Percentiles rank a stretch among this genome's conserved stretches.
These are phyloP conservation scores for Adela reaumurella DNA, from an alignment of 2,888 invertebrate species.

Conservation along the genomic window DNA sequence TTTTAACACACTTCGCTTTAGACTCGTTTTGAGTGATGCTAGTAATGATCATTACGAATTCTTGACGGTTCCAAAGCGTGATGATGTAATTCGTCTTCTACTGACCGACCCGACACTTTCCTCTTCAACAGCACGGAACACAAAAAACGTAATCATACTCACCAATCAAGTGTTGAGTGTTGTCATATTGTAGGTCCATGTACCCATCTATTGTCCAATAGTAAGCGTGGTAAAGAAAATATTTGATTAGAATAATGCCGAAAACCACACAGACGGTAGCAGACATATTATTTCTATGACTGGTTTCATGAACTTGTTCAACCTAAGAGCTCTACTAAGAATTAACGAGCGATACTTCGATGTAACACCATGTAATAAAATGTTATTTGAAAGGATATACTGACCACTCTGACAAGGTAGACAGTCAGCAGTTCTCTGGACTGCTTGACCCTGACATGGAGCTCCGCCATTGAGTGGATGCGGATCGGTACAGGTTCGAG, in stretches of 20 bases:
- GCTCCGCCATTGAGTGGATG: constrained; percentile 89
- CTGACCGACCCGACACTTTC: background rate
- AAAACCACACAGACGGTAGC: no score
- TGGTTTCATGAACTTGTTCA: no score
- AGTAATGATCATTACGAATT: background rate
- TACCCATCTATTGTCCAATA: background rate
- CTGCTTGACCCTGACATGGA: constrained; percentile 77
- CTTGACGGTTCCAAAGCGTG: background rate
- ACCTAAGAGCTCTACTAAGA: no score
- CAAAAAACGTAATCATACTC: no score
- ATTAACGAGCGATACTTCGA: no score
- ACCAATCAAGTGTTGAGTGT: background rate
- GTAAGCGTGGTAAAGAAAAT: background rate
- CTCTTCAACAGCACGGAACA: no score
- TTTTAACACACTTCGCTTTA: background rate
- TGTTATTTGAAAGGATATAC: no score
- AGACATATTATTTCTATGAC: no score
- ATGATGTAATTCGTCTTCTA: background rate
- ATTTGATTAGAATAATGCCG: background rate
- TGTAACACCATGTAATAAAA: no score
- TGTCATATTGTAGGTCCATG: background rate
- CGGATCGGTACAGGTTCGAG: constrained; percentile 84
- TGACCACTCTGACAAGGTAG: constrained; percentile 62
- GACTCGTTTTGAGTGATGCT: background rate
- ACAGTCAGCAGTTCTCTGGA: constrained; percentile 81